Evolutionary conservation across 2,797 vertebrate genomes (phyloP), one percentile per base, ranked within the genome.

Genomic region (Dicrostonyx torquatus): DNA sequence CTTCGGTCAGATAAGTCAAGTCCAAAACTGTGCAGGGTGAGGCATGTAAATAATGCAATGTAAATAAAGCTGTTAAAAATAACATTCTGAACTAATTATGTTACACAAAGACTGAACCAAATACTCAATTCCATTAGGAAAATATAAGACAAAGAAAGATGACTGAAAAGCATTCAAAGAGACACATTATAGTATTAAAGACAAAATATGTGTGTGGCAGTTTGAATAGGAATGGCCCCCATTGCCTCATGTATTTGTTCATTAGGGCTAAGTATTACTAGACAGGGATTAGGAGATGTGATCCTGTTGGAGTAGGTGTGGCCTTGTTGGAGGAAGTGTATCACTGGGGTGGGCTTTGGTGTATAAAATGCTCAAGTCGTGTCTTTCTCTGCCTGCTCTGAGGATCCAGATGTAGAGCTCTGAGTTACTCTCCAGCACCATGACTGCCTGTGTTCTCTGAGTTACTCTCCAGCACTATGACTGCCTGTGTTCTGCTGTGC

Each of bases 111-210:
- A 89, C 55, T 5, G 40, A 80, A 72, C 17, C n/a, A 85, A 93
- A 93, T 58, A 82, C 20, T 58, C 34, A 88, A 11, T 72, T 90
- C 15, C 6, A 78, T 18, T 90, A 18, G 15, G 6, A 17, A 97
- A 90, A 89, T 75, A 84, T 80, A 89, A 84, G 62, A 87, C 60
- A 91, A 92, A 68, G 37, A 24, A 78, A 80, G 64, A 7, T 26
- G 50, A 50, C 76, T 73, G 45, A 91, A 0, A 87, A 34, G 60
- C 76, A 58, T 0, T 79, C 40, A 91, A 43, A 85, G 2, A 83
- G 29, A 31, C 20, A 80, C 6, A 76, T 55, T 11, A 62, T 29
- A 64, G 58, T 92, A 53, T 45, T 70, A 72, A 90, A 77, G 31
- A 89, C 55, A 80, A 1, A 92, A 73, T 40, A 40, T 60, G 53